Base-by-base conservation (phyloP, 2,113 vertebrate genomes). In the Actinemys pallida region DNA sequence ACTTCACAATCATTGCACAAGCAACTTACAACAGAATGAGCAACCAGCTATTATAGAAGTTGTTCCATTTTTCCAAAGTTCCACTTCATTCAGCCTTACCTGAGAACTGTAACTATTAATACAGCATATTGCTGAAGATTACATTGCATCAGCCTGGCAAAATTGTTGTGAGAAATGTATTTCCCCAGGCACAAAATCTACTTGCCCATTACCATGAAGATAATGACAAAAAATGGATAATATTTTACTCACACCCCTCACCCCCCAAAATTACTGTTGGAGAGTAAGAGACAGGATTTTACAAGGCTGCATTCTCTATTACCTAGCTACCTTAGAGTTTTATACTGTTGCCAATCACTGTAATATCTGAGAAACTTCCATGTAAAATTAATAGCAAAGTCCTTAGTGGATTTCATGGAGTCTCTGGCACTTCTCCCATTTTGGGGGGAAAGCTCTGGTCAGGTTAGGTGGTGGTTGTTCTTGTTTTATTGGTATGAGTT, bases 371-470 rank as follows among this genome's bases (percentile, higher is more conserved):
- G 78, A 78, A 94, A 85, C 2, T 5, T n/a, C 88, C 87, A 84
- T 92, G 81, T 4, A 11, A 92, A 93, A 94, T 95, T 93, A 90
- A 14, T 89, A 76, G 81, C 84, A 69, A 62, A 94, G 0, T 89
- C 90, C 90, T 89, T 65, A 94, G 93, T 31, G 89, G 91, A 75
- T 76, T 93, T 96, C 97, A 97, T 96, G 95, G 93, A 96, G 81
- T 27, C 1, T 12, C 93, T 97, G 95, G 96, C 97, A 95, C 83
- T 81, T 92, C 82, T 96, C 95, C 96, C 95, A 95, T 42, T 90
- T 75, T 19, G 93, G 89, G 92, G 92, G 83, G 31, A 92, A 90
- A 94, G 90, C 89, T 87, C 78, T 93, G 90, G 90, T 90, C 52
- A 91, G 83, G 87, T 12, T 59, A 59, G 57, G 10, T 22, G 54